These are phyloP conservation scores for Odocoileus virginianus DNA, from an alignment of 2,113 vertebrate species.

Conservation along the genomic window DNA sequence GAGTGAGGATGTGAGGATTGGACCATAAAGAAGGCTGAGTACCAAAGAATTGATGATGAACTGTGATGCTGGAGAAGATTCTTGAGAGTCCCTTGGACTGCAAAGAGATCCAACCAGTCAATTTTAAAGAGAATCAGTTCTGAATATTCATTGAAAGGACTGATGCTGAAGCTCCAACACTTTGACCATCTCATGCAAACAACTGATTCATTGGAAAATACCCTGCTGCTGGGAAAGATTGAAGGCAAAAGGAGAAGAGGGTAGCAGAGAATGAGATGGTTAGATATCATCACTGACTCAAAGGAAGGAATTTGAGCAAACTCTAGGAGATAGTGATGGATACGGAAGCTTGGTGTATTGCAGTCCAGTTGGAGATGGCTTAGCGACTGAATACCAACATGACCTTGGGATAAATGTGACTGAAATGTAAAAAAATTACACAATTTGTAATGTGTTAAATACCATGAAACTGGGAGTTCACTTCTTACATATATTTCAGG, in stretches of 20 bases:
- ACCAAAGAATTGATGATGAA: neutral
- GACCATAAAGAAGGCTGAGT: neutral
- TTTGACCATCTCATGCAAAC: neutral
- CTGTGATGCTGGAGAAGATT: neutral
- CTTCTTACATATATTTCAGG: neutral
- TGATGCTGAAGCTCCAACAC: neutral
- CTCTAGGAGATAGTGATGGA: neutral
- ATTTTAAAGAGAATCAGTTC: neutral
- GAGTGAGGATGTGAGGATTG: neutral
- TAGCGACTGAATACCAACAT: neutral
- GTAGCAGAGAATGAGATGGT: neutral
- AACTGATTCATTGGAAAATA: neutral
- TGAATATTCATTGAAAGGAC: neutral
- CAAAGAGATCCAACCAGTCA: neutral
- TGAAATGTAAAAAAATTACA: neutral
- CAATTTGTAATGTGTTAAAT: neutral
- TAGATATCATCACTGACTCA: neutral
- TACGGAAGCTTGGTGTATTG: neutral
- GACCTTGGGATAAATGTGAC: neutral
- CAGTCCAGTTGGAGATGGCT: neutral
- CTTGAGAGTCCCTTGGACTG: neutral
- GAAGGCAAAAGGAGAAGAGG: neutral
- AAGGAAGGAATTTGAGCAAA: neutral
- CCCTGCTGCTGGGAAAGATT: neutral
- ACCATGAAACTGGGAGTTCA: neutral